Conservation (phyloP, 2,113 vertebrate genomes). For the Leptobrachium leishanense region DNA sequence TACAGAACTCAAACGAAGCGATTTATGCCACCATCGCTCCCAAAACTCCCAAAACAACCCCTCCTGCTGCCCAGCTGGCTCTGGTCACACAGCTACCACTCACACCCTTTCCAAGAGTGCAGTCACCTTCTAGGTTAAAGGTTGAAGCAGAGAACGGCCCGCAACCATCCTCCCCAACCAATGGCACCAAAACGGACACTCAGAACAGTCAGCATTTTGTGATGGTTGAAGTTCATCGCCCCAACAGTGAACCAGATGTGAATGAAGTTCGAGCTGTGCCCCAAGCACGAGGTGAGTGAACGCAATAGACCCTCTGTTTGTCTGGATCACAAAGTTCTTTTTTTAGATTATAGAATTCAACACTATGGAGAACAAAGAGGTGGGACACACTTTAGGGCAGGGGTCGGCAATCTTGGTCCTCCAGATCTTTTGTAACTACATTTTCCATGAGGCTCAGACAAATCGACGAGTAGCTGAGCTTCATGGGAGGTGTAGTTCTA, state of each 20-base stretch:
- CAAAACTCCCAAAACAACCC: constrained; percentile 51
- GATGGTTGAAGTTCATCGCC: constrained; percentile 91
- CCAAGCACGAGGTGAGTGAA: constrained; percentile 78
- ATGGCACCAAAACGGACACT: constrained; percentile 57
- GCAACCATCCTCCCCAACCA: constrained; percentile 51
- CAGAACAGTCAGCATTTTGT: constrained; percentile 83
- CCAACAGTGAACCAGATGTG: constrained; percentile 90
- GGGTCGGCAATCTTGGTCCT: too few relatives aligned
- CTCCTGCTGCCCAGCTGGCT: constrained; percentile 71
- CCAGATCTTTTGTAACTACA: too few relatives aligned
- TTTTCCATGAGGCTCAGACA: too few relatives aligned
- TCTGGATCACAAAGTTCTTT: too few relatives aligned
- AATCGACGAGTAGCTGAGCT: too few relatives aligned
- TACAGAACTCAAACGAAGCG: constrained; percentile 45
- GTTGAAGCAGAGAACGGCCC: constrained; percentile 47
- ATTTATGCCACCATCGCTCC: constrained; percentile 67
- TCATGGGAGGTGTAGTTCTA: too few relatives aligned
- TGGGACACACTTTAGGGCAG: too few relatives aligned
- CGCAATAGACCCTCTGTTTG: neutral
- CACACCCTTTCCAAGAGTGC: constrained; percentile 90
- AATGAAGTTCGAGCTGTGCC: constrained; percentile 92
- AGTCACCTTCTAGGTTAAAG: constrained; percentile 74
- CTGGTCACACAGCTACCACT: constrained; percentile 76
- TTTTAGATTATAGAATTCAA: too few relatives aligned
- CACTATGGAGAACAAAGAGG: too few relatives aligned